Percentiles rank a stretch among this genome's conserved stretches.
These are phyloP conservation scores for Ellobium chinense DNA, from an alignment of 2,888 invertebrate genomes.

Conservation along the genomic window DNA sequence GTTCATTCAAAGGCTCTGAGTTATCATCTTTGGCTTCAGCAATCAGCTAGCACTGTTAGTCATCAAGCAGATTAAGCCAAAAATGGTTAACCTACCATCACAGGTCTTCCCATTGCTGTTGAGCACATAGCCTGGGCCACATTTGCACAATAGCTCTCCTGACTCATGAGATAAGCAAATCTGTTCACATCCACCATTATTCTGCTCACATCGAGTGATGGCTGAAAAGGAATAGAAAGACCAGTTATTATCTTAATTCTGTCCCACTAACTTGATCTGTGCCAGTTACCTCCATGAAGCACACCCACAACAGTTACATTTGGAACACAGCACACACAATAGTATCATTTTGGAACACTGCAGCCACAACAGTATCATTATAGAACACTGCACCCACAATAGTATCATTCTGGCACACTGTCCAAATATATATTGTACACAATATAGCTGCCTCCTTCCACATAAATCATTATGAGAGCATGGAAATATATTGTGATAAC, in stretches of 20 bases:
- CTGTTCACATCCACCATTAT: constrained; percentile 36
- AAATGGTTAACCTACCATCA: constrained; percentile 25
- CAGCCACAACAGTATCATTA: no score
- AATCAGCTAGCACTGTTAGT: neutral
- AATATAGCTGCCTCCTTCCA: no score
- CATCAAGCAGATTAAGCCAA: neutral
- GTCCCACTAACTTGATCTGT: no score
- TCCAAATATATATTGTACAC: no score
- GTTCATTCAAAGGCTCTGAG: neutral
- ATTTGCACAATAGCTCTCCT: constrained; percentile 35
- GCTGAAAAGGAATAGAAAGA: constrained; percentile 1
- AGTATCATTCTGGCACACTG: no score
- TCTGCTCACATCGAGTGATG: constrained; percentile 34
- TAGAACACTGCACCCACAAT: no score
- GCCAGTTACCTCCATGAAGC: no score
- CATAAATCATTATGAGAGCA: no score
- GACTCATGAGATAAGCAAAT: constrained; percentile 22
- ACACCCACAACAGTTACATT: no score
- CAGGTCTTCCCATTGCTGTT: constrained; percentile 34
- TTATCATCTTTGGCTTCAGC: neutral
- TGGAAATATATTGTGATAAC: no score
- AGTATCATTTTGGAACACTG: no score
- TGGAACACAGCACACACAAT: no score
- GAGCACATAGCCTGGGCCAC: constrained; percentile 19
- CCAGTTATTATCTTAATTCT: neutral